Base-by-base conservation (phyloP, 1,140 invertebrate genomes). In the Drosophila watanabei region DNA sequence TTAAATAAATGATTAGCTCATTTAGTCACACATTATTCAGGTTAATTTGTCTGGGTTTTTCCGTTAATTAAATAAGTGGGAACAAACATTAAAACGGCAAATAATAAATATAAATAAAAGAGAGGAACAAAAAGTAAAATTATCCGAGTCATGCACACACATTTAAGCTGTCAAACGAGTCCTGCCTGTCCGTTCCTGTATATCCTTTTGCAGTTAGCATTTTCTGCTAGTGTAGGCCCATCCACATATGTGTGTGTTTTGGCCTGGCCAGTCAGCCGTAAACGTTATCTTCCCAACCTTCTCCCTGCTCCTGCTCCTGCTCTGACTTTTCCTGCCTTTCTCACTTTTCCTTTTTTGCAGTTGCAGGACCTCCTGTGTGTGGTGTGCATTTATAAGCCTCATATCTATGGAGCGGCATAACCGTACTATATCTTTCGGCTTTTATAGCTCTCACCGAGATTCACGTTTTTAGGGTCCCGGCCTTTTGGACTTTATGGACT, bases 401-500 rank as follows among this genome's bases (percentile, higher is more conserved):
- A 49, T 56, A 76, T 76, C 39, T 68, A 76, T 76, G 41, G 37
- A 59, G 33, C 16, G 16, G 51, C 57, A 62, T 58, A 60, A 57
- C 58, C 64, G 63, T 75, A 73, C 75, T 79, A 79, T 73, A 87
- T 75, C 70, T 79, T 75, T 78, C 45, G 49, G 62, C 51, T 84
- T 87, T 89, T 84, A 89, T 83, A 68, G 80, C 84, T 68, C 75
- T 70, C 63, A 62, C 69, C 81, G 85, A 80, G 84, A 89, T 89
- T 89, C 84, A 78, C 85, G 75, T 86, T 86, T 85, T 77, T 45
- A 59, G 75, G 72, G 71, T 63, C 77, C 76, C 35, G 41, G 71
- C 79, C 83, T 78, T 87, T 84, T 80, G 68, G 77, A 80, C 64
- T 87, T 87, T 87, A 87, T 87, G 80, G 60, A 84, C 80, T 83